A percentile compares a stretch with the other conserved stretches of the same genome.
These are phyloP conservation scores for Noctua pronuba DNA, from an alignment of 2,888 invertebrate species.

Conservation along the genomic window DNA sequence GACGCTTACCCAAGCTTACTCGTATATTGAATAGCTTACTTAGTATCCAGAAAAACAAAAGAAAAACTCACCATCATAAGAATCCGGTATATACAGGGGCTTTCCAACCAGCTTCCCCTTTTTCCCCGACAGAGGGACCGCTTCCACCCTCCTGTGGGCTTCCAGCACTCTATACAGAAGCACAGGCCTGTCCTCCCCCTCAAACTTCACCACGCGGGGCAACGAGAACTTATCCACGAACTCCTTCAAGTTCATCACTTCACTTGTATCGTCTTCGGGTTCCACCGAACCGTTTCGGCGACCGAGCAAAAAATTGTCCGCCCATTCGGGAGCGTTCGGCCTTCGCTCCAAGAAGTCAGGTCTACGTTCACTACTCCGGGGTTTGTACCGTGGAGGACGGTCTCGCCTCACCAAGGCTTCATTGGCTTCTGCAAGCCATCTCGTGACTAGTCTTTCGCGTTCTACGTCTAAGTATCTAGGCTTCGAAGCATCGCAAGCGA, in stretches of 20 bases:
- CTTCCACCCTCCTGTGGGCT: slow-evolving; percentile 91
- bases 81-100: slow-evolving; percentile 92
- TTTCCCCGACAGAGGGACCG: slow-evolving; percentile 90
- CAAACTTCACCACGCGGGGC: slow-evolving; percentile 91
- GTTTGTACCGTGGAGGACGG: slow-evolving; percentile 86
- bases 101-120: slow-evolving; percentile 91
- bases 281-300: slow-evolving; percentile 85
- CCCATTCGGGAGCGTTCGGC: slow-evolving; percentile 84
- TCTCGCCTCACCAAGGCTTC: slow-evolving; percentile 87
- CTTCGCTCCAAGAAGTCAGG: slow-evolving; percentile 86
- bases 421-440: slow-evolving; percentile 89
- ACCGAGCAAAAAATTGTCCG: slow-evolving; percentile 86
- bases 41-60: background rate
- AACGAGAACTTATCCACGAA: slow-evolving; percentile 91
- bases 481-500: slow-evolving; percentile 88
- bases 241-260: slow-evolving; percentile 89
- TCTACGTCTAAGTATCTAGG: slow-evolving; percentile 88
- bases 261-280: slow-evolving; percentile 86
- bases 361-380: slow-evolving; percentile 87
- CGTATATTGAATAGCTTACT: background rate
- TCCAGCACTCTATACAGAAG: slow-evolving; percentile 91
- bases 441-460: slow-evolving; percentile 85
- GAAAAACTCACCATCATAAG: slow-evolving; percentile 91
- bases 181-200: slow-evolving; percentile 90
- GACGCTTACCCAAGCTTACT: background rate